Evolutionary conservation across 1,140 invertebrate genomes (phyloP).

Genomic region (Zophobas atratus): DNA sequence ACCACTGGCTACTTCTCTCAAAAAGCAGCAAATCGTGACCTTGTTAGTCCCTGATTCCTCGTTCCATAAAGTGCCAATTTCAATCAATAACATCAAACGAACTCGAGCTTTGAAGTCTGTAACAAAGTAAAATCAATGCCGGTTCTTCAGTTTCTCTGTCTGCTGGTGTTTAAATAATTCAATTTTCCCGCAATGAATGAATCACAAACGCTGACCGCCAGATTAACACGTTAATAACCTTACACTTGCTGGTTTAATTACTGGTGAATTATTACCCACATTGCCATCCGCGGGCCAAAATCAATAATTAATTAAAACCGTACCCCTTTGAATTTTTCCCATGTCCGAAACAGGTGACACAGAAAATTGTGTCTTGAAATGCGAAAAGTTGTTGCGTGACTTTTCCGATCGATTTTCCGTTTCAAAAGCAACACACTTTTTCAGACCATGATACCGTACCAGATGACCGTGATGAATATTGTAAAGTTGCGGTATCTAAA

Average conservation of each 20-base stretch:
- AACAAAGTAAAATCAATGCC: not conserved
- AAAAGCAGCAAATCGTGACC: constrained; percentile 6
- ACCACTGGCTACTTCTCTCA: not conserved
- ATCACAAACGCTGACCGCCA: constrained; percentile 19
- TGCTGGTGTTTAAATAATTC: constrained; percentile 13
- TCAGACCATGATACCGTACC: not conserved
- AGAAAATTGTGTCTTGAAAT: constrained; percentile 39
- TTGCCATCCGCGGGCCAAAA: not conserved
- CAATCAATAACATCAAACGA: constrained; percentile 9
- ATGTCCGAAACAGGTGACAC: constrained; percentile 22
- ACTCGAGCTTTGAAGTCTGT: not conserved
- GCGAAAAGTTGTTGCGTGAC: constrained; percentile 36
- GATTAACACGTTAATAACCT: constrained; percentile 19
- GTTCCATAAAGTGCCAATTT: constrained; percentile 7
- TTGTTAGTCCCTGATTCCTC: not conserved
- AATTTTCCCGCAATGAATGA: constrained; percentile 3
- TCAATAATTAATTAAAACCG: constrained; percentile 38
- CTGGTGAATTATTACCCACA: constrained; percentile 2
- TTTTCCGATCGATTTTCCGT: constrained; percentile 26
- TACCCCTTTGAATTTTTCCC: constrained; percentile 25
- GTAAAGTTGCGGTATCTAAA: constrained; percentile 27
- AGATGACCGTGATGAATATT: constrained; percentile 36
- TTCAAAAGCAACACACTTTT: too few species aligned
- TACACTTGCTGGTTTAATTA: constrained; percentile 19
- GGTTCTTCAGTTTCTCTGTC: not conserved